These are phyloP conservation scores for Oriolus oriolus DNA, from an alignment of 2,113 vertebrate species.

Conservation along the genomic window DNA sequence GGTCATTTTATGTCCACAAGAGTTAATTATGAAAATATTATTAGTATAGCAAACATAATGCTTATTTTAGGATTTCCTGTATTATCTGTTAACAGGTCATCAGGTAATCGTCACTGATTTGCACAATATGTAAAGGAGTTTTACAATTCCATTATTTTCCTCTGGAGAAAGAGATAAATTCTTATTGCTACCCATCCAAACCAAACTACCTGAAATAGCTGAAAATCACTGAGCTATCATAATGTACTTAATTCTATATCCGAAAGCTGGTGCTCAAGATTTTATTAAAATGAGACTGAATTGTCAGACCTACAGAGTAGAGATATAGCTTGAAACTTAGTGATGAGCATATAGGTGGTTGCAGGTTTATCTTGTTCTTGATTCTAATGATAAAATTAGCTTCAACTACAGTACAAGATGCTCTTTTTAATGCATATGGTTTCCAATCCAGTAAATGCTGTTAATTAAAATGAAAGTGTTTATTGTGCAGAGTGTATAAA, in stretches of 20 bases:
- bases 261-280: neutral
- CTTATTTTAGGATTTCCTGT: neutral
- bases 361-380: neutral
- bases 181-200: neutral
- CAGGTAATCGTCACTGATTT: neutral
- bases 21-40: neutral
- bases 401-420: neutral
- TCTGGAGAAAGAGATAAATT: neutral
- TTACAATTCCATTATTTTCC: neutral
- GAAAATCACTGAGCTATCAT: neutral
- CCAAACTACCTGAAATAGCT: neutral
- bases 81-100: neutral
- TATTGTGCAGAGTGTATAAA: neutral
- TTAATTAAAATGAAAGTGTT: neutral
- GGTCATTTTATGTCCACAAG: neutral
- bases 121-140: neutral
- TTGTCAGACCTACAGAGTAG: neutral
- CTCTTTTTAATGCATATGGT: neutral
- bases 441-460: neutral
- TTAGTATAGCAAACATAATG: neutral
- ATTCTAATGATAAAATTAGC: neutral
- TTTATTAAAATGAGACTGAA: neutral
- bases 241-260: neutral
- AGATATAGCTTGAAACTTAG: neutral
- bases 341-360: neutral